Evolutionary conservation across 2,888 invertebrate species (phyloP), one percentile per base, ranked within the genome.

Genomic region (Drosophila borealis): DNA sequence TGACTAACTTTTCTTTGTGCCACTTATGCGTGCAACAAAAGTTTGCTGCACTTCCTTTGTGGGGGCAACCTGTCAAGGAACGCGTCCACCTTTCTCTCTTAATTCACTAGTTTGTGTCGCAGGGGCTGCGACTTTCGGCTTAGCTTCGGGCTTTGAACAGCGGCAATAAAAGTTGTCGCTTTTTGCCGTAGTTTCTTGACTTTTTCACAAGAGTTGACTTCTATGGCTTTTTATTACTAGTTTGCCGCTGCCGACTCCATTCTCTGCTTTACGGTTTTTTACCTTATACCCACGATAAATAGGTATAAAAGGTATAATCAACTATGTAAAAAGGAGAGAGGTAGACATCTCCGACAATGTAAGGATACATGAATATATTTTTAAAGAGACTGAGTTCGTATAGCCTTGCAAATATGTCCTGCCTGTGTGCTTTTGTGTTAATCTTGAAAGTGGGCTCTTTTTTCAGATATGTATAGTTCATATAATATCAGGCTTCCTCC

Each of bases 31-130:
- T 54, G 64, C 54, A 84, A 84, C 78, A 78, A 80, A 67, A 81
- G 81, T 68, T 70, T 81, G 79, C 78, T 81, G 85, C 85, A 78
- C 78, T 80, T 81, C 68, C 74, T 69, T 59, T 77, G 42, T 33
- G 36, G 36, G 63, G 57, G 29, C 29, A 29, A 44, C 44, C 41
- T 41, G 66, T 41, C 55, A 64, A 42, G 33, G 46, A 51, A 72
- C 36, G 33, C 11, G 45, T 29, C 45, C 51, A 64, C 55, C 64
- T 63, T 72, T 49, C 69, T 55, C 54, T 49, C 37, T 29, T 48
- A 51, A 14, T 64, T 19, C 36, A 29, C 42, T 36, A 34, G 63
- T 34, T 33, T 25, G 33, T n/a, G 19, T 36, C 34, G 39, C 19
- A 42, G 39, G 21, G 9, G 14, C n/a, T 42, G 29, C 21, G 29